phyloP scores from a whole-genome alignment of 2,888 invertebrate genomes.

The Sclerodermus sp. region DNA sequence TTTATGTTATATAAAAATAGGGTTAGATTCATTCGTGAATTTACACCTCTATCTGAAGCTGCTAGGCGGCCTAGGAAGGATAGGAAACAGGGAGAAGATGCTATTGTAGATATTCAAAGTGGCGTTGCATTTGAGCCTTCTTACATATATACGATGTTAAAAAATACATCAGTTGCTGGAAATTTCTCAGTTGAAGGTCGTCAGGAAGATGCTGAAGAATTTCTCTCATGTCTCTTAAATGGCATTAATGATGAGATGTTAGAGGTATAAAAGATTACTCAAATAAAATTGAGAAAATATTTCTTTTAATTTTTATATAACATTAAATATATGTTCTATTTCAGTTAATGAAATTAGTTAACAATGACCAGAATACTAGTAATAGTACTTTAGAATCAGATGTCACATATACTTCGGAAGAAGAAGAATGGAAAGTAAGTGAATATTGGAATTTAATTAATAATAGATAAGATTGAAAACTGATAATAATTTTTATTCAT shows the following conservation, averaged over 20 bases:
- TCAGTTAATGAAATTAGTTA: conserved; percentile 62
- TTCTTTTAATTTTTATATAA: conserved; percentile 2
- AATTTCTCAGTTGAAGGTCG: conserved; percentile 79
- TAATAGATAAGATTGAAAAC: not conserved
- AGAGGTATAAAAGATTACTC: conserved; percentile 64
- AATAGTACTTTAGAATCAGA: conserved; percentile 26
- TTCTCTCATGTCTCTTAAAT: conserved; percentile 89
- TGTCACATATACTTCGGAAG: conserved; percentile 58
- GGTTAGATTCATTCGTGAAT: conserved; percentile 79
- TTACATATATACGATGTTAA: conserved; percentile 81
- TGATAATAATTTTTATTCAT: conserved; percentile 2
- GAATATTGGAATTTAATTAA: not conserved
- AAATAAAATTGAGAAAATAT: conserved; percentile 4
- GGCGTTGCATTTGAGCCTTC: conserved; percentile 90
- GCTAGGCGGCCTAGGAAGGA: conserved; percentile 59
- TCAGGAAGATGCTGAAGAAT: conserved; percentile 98
- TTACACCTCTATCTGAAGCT: conserved; percentile 68
- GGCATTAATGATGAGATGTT: conserved; percentile 96
- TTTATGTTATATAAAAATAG: conserved; percentile 59
- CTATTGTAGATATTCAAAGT: conserved; percentile 62
- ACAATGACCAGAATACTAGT: conserved; percentile 33
- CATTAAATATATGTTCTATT: conserved; percentile 27
- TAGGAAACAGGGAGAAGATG: conserved; percentile 57
- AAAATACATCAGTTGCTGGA: conserved; percentile 73
- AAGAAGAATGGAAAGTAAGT: conserved; percentile 71